Evolutionary conservation across 2,888 invertebrate species (phyloP).

Genomic region (Globia sparganii): DNA sequence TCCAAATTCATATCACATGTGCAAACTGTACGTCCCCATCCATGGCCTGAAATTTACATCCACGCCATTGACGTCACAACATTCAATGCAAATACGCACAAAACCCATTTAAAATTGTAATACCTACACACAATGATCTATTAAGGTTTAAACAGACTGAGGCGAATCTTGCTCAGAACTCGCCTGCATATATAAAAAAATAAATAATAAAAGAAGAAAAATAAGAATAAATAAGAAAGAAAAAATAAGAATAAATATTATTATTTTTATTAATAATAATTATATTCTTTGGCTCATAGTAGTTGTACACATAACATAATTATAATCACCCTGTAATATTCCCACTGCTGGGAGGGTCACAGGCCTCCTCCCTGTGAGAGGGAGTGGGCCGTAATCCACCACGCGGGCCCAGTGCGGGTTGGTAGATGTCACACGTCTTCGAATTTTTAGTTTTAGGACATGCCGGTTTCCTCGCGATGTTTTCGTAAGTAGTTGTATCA

Average conservation of each 20-base stretch:
- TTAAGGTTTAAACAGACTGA: slow-evolving; percentile 17
- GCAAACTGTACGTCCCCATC: slow-evolving; percentile 23
- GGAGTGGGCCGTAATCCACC: neutral
- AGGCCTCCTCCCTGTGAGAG: neutral
- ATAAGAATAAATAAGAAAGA: too few relatives aligned
- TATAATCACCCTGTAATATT: neutral
- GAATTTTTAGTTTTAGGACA: too few relatives aligned
- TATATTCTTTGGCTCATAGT: neutral
- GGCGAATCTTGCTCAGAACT: neutral
- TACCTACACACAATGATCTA: slow-evolving; percentile 57
- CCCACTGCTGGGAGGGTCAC: neutral
- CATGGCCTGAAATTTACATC: slow-evolving; percentile 64
- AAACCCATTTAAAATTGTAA: slow-evolving; percentile 70
- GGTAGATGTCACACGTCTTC: neutral
- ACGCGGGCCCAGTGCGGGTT: neutral
- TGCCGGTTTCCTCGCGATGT: too few relatives aligned
- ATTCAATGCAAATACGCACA: slow-evolving; percentile 83
- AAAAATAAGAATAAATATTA: too few relatives aligned
- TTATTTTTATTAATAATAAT: too few relatives aligned
- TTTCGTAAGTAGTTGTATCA: neutral
- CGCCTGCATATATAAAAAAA: neutral
- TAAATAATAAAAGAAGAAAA: too few relatives aligned
- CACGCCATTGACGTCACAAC: slow-evolving; percentile 73
- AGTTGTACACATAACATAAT: neutral
- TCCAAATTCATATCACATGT: slow-evolving; percentile 41